Percentiles rank a stretch among this genome's conserved stretches.
phyloP scores from a whole-genome alignment of 1,140 invertebrate species.

The Steinernema feltiae region DNA sequence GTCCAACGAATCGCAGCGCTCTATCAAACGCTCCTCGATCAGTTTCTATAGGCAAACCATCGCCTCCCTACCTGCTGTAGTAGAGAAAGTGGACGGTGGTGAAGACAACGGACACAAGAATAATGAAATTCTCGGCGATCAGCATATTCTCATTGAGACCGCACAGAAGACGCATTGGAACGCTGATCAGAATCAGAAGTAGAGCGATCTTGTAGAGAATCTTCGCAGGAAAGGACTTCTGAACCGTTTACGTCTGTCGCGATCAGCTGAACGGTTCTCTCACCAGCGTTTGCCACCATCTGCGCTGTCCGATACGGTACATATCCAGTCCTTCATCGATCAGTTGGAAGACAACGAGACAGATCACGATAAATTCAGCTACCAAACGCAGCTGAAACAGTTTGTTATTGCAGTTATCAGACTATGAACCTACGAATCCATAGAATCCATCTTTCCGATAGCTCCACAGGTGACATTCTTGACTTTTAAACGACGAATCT shows the following conservation, averaged over 20 bases:
- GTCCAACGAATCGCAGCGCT: conserved; percentile 92
- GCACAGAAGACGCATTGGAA: conserved; percentile 76
- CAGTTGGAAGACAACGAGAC: conserved; percentile 33
- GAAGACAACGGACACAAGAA: conserved; percentile 85
- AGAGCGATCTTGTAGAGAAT: conserved; percentile 90
- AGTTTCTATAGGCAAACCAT: background rate
- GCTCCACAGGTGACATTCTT: conserved; percentile 29
- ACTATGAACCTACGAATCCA: background rate
- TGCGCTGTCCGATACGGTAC: conserved; percentile 41
- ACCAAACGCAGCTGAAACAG: conserved; percentile 24
- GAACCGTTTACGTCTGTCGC: too few relatives aligned
- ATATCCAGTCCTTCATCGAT: conserved; percentile 45
- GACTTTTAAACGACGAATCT: background rate
- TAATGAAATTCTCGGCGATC: conserved; percentile 75
- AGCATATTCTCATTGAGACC: conserved; percentile 60
- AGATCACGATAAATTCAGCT: conserved; percentile 26
- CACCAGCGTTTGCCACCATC: conserved; percentile 51
- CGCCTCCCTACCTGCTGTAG: conserved; percentile 73
- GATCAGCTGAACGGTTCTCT: background rate
- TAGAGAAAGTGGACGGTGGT: conserved; percentile 96
- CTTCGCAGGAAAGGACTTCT: conserved; percentile 80
- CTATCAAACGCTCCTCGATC: conserved; percentile 62
- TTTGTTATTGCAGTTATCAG: background rate
- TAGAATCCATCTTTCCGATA: background rate
- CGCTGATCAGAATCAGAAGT: conserved; percentile 74